A percentile compares a stretch with the other conserved stretches of the same genome.
These are phyloP conservation scores for Plagodis pulveraria DNA, from an alignment of 2,888 invertebrate species.

Conservation along the genomic window DNA sequence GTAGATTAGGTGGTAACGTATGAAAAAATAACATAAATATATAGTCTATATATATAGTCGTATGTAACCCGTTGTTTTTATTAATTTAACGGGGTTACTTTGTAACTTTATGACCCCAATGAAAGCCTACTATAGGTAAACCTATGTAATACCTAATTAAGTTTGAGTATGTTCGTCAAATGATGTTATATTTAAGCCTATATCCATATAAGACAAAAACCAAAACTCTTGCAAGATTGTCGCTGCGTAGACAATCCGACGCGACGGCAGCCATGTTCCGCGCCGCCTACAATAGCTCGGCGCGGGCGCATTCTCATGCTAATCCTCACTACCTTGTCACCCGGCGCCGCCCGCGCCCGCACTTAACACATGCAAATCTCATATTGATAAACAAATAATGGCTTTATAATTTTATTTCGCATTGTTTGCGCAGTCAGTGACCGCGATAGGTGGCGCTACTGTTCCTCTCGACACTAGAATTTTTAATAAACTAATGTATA, in stretches of 20 bases:
- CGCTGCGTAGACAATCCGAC: constrained; percentile 7
- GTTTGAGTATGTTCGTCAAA: no score
- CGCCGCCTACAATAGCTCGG: constrained; percentile 17
- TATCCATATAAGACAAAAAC: no score
- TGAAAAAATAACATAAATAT: no score
- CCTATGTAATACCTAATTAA: no score
- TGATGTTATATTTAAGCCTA: no score
- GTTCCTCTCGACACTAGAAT: constrained; percentile 60
- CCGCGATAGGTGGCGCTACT: constrained; percentile 61
- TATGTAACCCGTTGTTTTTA: no score
- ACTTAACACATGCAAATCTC: constrained; percentile 80
- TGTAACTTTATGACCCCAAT: no score
- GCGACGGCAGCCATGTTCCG: constrained; percentile 2
- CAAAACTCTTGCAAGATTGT: neutral
- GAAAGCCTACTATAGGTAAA: no score
- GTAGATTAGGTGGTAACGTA: no score
- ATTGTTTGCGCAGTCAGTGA: constrained; percentile 69
- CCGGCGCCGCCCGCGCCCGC: constrained; percentile 39
- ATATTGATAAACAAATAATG: constrained; percentile 81
- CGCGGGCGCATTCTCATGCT: constrained; percentile 69
- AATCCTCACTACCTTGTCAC: constrained; percentile 59
- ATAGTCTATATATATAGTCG: no score
- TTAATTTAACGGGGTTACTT: no score
- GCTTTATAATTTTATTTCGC: constrained; percentile 76
- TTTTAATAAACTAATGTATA: constrained; percentile 38